Evolutionary conservation across 2,797 vertebrate genomes (phyloP).

Genomic region (Phylloscopus collybita): DNA sequence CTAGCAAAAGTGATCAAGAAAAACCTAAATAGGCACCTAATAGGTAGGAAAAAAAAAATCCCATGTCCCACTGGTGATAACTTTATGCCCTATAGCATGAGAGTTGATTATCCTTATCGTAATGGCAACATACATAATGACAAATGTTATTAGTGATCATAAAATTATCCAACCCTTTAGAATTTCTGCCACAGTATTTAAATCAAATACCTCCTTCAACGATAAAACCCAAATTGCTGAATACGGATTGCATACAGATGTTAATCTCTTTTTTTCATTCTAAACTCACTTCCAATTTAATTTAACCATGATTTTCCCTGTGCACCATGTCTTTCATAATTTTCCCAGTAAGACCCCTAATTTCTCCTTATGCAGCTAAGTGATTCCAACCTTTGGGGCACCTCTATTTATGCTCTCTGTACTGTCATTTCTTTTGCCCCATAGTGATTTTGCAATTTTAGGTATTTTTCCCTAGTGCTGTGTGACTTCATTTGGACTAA

Average conservation of each 20-base stretch:
- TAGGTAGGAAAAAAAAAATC: neutral
- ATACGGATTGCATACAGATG: neutral
- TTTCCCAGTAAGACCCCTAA: neutral
- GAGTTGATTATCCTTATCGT: slow-evolving; percentile 49
- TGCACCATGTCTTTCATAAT: neutral
- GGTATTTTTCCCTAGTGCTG: neutral
- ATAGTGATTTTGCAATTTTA: neutral
- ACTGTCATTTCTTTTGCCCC: neutral
- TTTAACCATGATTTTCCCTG: neutral
- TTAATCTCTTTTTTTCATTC: neutral
- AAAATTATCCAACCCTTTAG: slow-evolving; percentile 49
- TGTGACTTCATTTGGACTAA: neutral
- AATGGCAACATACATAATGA: slow-evolving; percentile 33
- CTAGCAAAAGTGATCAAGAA: neutral
- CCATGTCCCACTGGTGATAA: neutral
- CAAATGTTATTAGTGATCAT: slow-evolving; percentile 30
- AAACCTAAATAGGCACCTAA: neutral
- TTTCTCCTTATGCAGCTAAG: neutral
- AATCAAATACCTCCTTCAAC: neutral
- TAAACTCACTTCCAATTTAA: slow-evolving; percentile 6
- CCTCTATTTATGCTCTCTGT: neutral
- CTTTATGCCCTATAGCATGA: neutral
- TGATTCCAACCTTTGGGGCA: neutral
- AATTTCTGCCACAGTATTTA: slow-evolving; percentile 38
- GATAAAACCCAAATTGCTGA: neutral